Evolutionary conservation across 2,888 invertebrate species (phyloP), one percentile per base, ranked within the genome.

Genomic region (Andrena marginata): DNA sequence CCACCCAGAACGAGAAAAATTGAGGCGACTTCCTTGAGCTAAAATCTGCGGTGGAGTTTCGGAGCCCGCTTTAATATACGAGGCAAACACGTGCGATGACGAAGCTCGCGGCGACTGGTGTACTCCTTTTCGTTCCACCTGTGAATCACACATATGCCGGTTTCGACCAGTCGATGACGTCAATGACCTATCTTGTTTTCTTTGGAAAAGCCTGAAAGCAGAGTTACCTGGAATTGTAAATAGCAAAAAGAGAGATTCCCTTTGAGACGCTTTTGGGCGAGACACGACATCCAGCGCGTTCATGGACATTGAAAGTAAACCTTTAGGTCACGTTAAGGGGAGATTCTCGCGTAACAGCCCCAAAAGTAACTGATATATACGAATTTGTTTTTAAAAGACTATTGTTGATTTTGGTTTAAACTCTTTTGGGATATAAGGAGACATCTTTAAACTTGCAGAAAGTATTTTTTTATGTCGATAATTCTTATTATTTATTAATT

Each of bases 131-230:
- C 42, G 56, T 74, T 70, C 79, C 59, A 63, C 54, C 29, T 35
- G 74, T 75, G 68, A 86, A 73, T 80, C 65, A 59, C 8, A 42
- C 7, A 16, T 60, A 4, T 48, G 33, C 13, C 62, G 48, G 51
- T 26, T 60, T 51, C 62, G 23, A 51, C 26, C 23, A 26, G 65
- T 51, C 54, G 63, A 73, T 80, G 80, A 82, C 75, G 70, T 76
- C 64, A 77, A 70, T 74, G 71, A 74, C 68, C 60, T 7, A 73
- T 77, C 48, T 69, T 54, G 20, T 16, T n/a, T 54, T 16, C 59
- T 5, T 8, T 48, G 6, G n/a, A 56, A 48, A n/a, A 49, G 0
- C 13, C 16, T 0, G 23, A 23, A 13, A 64, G 2, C 13, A 26
- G 31, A 68, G 62, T 42, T 20, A 35, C 23, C 16, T 62, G 35